Percentiles rank a stretch among this genome's conserved stretches.
These are phyloP conservation scores for Drosophila anomelani DNA, from an alignment of 2,888 invertebrate species.

Conservation along the genomic window DNA sequence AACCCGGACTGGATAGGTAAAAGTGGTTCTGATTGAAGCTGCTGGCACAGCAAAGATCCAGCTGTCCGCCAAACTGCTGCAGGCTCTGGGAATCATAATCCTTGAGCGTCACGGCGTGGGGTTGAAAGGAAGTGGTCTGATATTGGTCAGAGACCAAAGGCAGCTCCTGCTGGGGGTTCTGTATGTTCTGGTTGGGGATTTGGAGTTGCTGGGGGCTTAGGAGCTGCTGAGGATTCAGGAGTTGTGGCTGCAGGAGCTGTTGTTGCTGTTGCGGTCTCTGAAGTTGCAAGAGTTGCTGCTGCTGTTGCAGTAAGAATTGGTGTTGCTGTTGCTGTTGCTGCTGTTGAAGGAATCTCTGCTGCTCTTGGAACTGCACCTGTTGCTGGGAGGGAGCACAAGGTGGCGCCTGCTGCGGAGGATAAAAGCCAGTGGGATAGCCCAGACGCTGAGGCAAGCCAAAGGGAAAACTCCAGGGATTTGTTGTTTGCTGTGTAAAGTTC, in stretches of 20 bases:
- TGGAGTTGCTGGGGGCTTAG: conserved; percentile 29
- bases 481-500: conserved; percentile 40
- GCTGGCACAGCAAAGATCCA: conserved; percentile 84
- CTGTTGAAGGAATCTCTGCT: conserved; percentile 28
- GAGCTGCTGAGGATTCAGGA: conserved; percentile 22
- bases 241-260: conserved; percentile 17
- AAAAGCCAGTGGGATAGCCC: conserved; percentile 27
- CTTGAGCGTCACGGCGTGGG: conserved; percentile 53
- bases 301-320: conserved; percentile 12
- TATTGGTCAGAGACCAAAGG: conserved; percentile 68
- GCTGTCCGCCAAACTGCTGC: conserved; percentile 58
- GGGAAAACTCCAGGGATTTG: conserved; percentile 20
- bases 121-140: conserved; percentile 60
- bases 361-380: conserved; percentile 12
- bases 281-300: conserved; percentile 29
- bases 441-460: conserved; percentile 16
- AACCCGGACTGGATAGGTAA: conserved; percentile 86
- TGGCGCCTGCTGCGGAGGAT: conserved; percentile 5
- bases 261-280: conserved; percentile 17
- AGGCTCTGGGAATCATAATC: conserved; percentile 62
- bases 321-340: conserved; percentile 31
- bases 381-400: conserved; percentile 31
- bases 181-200: conserved; percentile 1
- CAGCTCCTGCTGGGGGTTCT: conserved; percentile 53
- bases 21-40: conserved; percentile 85